A percentile compares a stretch with the other conserved stretches of the same genome.
These are phyloP conservation scores for Mus pahari DNA, from an alignment of 2,113 vertebrate genomes.

Conservation along the genomic window DNA sequence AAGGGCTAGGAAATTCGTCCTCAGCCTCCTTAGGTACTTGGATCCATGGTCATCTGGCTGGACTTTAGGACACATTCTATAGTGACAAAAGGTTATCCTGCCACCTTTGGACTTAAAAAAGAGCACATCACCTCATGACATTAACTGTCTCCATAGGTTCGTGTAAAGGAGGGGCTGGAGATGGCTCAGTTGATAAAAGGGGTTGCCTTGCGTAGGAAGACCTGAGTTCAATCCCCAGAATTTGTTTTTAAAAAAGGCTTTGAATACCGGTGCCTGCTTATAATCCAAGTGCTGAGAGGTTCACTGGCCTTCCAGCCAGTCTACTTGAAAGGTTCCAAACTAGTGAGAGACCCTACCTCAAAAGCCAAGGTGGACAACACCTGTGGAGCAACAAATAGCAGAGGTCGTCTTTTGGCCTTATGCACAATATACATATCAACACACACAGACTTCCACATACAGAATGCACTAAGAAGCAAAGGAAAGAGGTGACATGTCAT, in stretches of 20 bases:
- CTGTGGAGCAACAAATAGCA: too few species aligned
- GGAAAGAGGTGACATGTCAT: too few species aligned
- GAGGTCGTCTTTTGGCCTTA: too few species aligned
- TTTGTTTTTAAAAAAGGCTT: background rate
- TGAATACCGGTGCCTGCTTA: background rate
- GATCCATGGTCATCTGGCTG: background rate
- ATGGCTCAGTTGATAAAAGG: background rate
- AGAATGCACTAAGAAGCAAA: background rate
- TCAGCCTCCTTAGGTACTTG: background rate
- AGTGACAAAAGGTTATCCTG: background rate
- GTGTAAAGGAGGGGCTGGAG: background rate
- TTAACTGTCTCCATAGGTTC: background rate
- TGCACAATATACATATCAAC: background rate
- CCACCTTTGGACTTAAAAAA: background rate
- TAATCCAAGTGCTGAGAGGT: background rate
- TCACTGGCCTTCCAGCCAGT: background rate
- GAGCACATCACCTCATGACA: background rate
- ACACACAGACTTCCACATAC: background rate
- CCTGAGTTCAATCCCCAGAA: background rate
- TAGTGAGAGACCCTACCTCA: background rate
- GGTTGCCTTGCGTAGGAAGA: background rate
- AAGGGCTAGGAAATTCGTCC: too few species aligned
- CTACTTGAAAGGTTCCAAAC: background rate
- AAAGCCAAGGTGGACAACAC: background rate
- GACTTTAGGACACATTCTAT: background rate